Conservation (phyloP, 92 coral and sea anemone species). For the Zoanthus sansibaricus region DNA sequence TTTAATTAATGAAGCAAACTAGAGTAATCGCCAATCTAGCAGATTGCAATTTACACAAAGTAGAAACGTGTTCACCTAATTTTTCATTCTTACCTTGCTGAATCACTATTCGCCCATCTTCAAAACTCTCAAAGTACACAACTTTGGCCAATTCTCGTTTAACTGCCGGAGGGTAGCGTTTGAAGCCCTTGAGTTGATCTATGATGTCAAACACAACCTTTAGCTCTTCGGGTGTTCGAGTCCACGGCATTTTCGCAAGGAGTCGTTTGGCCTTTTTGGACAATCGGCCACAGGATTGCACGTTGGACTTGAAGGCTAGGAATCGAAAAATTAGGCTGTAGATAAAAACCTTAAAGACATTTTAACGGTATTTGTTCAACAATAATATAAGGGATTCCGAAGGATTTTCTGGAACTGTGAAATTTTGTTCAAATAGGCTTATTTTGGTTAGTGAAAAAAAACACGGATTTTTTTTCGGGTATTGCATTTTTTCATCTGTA, state of each 20-base stretch:
- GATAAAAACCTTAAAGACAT: too few species aligned
- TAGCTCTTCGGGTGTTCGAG: constrained; percentile 73
- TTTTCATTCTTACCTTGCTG: constrained; percentile 76
- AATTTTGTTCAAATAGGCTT: too few species aligned
- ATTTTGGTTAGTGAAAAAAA: too few species aligned
- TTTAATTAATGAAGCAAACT: too few species aligned
- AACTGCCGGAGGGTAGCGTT: constrained; percentile 72
- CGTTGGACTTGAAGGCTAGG: constrained; percentile 78
- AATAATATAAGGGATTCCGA: too few species aligned
- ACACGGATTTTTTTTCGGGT: too few species aligned
- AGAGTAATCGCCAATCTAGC: too few species aligned
- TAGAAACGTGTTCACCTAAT: too few species aligned
- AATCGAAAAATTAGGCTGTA: background rate
- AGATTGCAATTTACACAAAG: too few species aligned
- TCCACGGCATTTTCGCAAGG: constrained; percentile 71
- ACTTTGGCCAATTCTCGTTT: constrained; percentile 78
- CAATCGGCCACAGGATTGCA: constrained; percentile 67
- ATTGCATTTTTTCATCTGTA: too few species aligned
- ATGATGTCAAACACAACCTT: constrained; percentile 71
- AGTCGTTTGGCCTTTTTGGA: constrained; percentile 76
- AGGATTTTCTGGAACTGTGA: too few species aligned
- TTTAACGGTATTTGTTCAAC: too few species aligned
- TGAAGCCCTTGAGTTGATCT: constrained; percentile 81
- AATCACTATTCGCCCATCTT: constrained; percentile 73
- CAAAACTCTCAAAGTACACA: constrained; percentile 79